Evolutionary conservation across 1,140 invertebrate genomes (phyloP).

Genomic region (Drosophila paulistorum): DNA sequence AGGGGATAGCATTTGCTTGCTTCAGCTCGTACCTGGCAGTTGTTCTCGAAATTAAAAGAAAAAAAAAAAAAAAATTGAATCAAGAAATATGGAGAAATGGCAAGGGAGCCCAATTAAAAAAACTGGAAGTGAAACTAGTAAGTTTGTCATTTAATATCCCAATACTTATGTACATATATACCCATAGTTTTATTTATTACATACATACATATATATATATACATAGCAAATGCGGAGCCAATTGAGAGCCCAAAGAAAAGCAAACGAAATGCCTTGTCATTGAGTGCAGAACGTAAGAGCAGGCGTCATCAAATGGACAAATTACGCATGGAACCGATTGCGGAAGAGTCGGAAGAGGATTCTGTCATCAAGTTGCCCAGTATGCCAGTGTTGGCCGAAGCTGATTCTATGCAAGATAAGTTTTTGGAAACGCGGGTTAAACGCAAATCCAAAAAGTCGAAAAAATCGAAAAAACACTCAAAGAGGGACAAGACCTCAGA

Average conservation of each 20-base stretch:
- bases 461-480: constrained; percentile 15
- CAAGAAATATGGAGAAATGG: not conserved
- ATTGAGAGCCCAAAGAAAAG: not conserved
- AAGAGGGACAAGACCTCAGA: not conserved
- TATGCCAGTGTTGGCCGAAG: not conserved
- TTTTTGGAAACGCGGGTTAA: not conserved
- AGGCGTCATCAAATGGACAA: not conserved
- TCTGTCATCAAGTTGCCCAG: not conserved
- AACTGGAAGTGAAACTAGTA: not conserved
- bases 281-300: not conserved
- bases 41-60: not conserved
- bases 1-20: constrained; percentile 6
- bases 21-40: constrained; percentile 9
- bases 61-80: not conserved
- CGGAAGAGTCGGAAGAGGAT: not conserved
- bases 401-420: not conserved
- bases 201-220: not conserved
- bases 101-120: not conserved
- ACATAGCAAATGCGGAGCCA: not conserved
- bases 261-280: not conserved
- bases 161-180: no score
- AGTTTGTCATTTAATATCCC: not conserved
- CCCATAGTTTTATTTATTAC: no score
- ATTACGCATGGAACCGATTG: not conserved
- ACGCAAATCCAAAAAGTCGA: constrained; percentile 8